Percentiles rank a stretch among this genome's conserved stretches.
Evolutionary conservation across 2,888 invertebrate genomes (phyloP).

Genomic region (Scaptomyza reducta): DNA sequence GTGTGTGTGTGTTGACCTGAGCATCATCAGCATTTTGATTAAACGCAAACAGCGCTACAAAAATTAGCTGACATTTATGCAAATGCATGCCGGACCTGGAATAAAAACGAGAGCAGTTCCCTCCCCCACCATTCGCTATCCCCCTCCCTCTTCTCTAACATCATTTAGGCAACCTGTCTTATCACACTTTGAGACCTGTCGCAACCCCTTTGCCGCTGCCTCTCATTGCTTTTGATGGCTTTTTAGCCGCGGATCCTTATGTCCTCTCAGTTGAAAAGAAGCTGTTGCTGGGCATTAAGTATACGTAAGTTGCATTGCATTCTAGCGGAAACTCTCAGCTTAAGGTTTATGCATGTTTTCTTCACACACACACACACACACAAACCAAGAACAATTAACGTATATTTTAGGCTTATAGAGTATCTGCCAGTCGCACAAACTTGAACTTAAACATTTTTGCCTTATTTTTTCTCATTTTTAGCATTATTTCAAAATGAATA

Average conservation of each 20-base stretch:
- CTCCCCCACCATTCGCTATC: too few species aligned
- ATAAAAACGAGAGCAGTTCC: neutral
- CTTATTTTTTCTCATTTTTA: neutral
- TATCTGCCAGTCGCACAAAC: neutral
- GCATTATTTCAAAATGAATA: slow-evolving; percentile 54
- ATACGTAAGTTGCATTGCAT: too few species aligned
- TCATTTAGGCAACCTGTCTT: slow-evolving; percentile 31
- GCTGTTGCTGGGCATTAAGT: too few species aligned
- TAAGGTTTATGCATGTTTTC: too few species aligned
- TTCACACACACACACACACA: too few species aligned
- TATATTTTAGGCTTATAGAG: too few species aligned
- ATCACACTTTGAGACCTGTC: slow-evolving; percentile 42
- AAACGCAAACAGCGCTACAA: slow-evolving; percentile 71
- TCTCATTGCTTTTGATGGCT: neutral
- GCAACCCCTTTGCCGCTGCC: slow-evolving; percentile 9
- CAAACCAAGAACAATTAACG: too few species aligned
- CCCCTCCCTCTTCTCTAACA: neutral
- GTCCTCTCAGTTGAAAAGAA: too few species aligned
- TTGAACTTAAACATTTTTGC: neutral
- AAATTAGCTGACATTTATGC: slow-evolving; percentile 80
- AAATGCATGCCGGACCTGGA: slow-evolving; percentile 65
- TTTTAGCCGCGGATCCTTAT: slow-evolving; percentile 4
- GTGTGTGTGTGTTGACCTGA: slow-evolving; percentile 39
- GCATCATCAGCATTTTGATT: slow-evolving; percentile 73
- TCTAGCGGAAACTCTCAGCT: too few species aligned